Conservation (phyloP, 2,113 vertebrate genomes). For the Mormyrus iriodes region DNA sequence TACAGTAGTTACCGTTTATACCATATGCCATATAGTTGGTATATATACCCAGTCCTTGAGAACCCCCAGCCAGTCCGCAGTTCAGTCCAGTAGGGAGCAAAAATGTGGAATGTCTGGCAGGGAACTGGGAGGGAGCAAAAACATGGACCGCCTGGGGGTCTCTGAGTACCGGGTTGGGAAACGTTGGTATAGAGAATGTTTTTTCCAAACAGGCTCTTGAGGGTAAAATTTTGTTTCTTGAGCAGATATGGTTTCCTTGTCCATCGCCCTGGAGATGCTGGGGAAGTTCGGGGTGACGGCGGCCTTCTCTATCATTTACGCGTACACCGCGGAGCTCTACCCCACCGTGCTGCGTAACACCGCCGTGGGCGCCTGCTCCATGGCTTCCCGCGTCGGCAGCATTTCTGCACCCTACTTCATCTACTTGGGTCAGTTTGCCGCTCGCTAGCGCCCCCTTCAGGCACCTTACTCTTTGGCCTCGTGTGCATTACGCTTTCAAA, state of each 20-base stretch:
- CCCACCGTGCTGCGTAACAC: constrained; percentile 81
- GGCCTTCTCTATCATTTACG: constrained; percentile 75
- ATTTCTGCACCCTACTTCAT: constrained; percentile 83
- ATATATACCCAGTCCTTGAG: neutral
- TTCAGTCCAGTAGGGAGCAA: too few species aligned
- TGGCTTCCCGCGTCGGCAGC: constrained; percentile 77
- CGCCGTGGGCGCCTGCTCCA: constrained; percentile 76
- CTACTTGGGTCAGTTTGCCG: constrained; percentile 71
- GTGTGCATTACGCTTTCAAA: too few species aligned
- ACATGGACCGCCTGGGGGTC: neutral
- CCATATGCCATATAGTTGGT: neutral
- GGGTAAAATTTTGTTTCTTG: neutral
- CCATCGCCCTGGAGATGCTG: constrained; percentile 75
- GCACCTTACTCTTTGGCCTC: neutral
- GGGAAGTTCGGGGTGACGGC: constrained; percentile 82
- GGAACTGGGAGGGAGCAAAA: neutral
- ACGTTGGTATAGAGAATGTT: neutral
- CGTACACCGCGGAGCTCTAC: constrained; percentile 84
- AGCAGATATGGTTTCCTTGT: constrained; percentile 61
- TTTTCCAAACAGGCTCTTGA: neutral
- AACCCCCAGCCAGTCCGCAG: neutral
- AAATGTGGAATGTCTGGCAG: neutral
- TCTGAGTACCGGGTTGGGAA: neutral
- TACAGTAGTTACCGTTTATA: neutral
- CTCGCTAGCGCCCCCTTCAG: neutral